These are phyloP conservation scores for Lepidurus packardi DNA, from an alignment of 1,140 invertebrate species.

Conservation along the genomic window DNA sequence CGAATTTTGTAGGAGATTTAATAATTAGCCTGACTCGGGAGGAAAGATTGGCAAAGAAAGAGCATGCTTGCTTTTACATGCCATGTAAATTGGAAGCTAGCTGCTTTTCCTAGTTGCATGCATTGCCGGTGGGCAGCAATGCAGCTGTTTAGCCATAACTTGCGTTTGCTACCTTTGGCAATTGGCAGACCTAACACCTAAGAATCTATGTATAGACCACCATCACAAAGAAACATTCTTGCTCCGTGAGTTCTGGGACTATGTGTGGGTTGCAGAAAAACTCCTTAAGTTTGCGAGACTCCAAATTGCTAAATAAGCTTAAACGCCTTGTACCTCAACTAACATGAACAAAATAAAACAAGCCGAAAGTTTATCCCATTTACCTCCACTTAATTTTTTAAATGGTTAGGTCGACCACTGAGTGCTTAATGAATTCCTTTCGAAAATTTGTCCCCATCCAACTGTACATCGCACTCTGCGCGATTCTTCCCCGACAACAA, in stretches of 20 bases:
- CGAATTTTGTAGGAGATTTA: background rate
- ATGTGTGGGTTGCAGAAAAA: background rate
- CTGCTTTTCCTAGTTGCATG: background rate
- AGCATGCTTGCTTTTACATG: background rate
- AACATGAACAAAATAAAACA: too few relatives aligned
- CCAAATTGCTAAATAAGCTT: background rate
- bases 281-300: background rate
- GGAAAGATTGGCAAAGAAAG: background rate
- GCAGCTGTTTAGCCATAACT: background rate
- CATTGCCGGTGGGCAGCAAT: background rate
- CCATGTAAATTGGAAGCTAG: background rate
- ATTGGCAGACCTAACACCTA: conserved; percentile 2
- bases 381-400: too few relatives aligned
- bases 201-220: conserved; percentile 8
- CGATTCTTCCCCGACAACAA: background rate
- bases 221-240: conserved; percentile 11
- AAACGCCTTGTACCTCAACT: too few relatives aligned
- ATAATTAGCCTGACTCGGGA: background rate
- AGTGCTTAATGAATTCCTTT: background rate
- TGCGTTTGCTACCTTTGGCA: conserved; percentile 13
- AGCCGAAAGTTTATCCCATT: too few relatives aligned
- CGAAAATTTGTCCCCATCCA: background rate
- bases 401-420: too few relatives aligned
- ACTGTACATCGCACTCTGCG: background rate
- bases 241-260: background rate